Evolutionary conservation across 2,113 vertebrate species (phyloP), one percentile per base, ranked within the genome.

Genomic region (Sebastes fasciatus): DNA sequence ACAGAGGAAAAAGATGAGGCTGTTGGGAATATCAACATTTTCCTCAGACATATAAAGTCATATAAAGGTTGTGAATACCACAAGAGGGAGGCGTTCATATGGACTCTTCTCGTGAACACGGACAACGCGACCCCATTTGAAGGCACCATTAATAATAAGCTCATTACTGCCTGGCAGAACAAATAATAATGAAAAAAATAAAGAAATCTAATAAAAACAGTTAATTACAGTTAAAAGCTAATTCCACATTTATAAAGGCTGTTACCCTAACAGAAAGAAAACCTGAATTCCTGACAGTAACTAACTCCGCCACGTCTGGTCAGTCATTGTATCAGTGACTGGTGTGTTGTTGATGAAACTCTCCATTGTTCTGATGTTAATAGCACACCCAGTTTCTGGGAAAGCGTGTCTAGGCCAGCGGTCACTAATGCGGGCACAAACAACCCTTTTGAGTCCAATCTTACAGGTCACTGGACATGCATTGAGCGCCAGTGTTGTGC

Each of bases 391-490:
- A 51, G 83, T 88, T 88, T 88, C 89, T 85, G 86, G 82, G 86
- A 88, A 89, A 93, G 91, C 82, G 79, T 91, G 93, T 93, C 89
- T 91, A 21, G 86, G 83, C 82, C 79, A 40, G 21, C 84, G 88
- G 84, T 92, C 83, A 85, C 84, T 83, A 89, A 88, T 82, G 86
- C 80, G 2, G 78, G 48, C 60, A 91, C 89, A 92, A 90, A 81
- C 88, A 77, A 69, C 62, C 68, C 87, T 86, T 92, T 85, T 86
- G 69, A 89, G 79, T 70, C 77, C 73, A 78, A 67, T 91, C 92
- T 91, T 90, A 90, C 91, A 90, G 93, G 91, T 94, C 93, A 94
- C 68, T 90, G 86, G 83, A 68, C 74, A 86, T 73, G 64, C 42
- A 88, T 73, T 80, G 54, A 74, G 88, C 65, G 74, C 60, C 68